Conservation (phyloP, 1,140 invertebrate species). For the Neotoxoptera formosana region DNA sequence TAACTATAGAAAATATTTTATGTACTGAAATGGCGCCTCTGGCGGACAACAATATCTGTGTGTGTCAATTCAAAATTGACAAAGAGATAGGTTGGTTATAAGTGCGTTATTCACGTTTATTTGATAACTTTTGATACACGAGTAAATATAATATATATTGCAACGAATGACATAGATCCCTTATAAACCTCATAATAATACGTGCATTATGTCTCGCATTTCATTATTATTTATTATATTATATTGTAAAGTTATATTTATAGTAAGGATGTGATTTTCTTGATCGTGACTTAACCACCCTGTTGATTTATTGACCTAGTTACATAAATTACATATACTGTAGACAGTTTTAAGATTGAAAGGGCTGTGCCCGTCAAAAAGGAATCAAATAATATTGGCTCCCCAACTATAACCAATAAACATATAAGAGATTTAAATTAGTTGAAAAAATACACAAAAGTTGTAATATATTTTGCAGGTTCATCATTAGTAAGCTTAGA, state of each 20-base stretch:
- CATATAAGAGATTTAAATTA: not conserved
- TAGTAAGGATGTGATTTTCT: not conserved
- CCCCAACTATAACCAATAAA: not conserved
- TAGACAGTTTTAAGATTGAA: constrained; percentile 10
- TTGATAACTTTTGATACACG: not conserved
- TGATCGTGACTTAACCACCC: not conserved
- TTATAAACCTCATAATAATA: not conserved
- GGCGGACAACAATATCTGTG: not conserved
- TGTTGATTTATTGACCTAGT: not conserved
- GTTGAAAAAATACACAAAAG: not conserved
- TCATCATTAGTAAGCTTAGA: not conserved
- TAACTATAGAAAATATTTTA: not conserved
- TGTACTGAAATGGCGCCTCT: not conserved
- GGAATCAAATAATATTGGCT: not conserved
- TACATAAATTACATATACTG: not conserved
- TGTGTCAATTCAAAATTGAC: not conserved
- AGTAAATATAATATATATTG: not conserved
- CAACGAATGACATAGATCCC: not conserved
- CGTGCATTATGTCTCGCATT: not conserved
- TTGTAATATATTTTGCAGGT: not conserved
- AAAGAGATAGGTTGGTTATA: constrained; percentile 3
- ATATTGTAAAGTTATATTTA: not conserved
- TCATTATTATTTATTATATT: constrained; percentile 17
- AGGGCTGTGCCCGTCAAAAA: not conserved
- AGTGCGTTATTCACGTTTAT: not conserved